A percentile compares a stretch with the other conserved stretches of the same genome.
Evolutionary conservation across 2,113 vertebrate genomes (phyloP).

Genomic region (Etheostoma cragini): DNA sequence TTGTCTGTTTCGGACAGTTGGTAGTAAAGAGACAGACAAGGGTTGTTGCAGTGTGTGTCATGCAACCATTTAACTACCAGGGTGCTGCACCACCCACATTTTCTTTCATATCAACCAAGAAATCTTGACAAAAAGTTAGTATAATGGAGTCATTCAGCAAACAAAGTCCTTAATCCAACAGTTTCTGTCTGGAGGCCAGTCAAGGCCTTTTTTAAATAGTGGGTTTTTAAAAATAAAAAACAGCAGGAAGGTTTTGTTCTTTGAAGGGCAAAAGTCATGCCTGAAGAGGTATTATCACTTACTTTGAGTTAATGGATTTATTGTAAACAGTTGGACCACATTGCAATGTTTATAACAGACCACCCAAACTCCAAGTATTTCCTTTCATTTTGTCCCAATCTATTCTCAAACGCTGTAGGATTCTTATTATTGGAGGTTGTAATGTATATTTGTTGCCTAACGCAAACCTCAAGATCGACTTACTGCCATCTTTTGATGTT

Average conservation of each 20-base stretch:
- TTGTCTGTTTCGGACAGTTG: background rate
- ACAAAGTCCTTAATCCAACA: background rate
- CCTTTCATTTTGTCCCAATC: background rate
- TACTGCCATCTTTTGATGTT: background rate
- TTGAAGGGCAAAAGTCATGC: background rate
- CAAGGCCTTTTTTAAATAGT: background rate
- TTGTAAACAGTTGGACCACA: conserved; percentile 4
- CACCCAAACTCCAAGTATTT: conserved; percentile 2
- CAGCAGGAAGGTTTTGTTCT: conserved; percentile 8
- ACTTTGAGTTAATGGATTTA: conserved; percentile 17
- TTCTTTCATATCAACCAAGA: background rate
- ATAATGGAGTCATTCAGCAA: background rate
- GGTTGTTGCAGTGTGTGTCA: background rate
- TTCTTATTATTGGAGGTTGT: background rate
- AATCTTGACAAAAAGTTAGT: background rate
- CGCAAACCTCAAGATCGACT: background rate
- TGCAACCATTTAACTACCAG: background rate
- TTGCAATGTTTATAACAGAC: conserved; percentile 16
- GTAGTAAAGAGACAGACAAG: background rate
- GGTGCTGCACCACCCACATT: background rate
- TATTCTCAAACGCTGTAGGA: background rate
- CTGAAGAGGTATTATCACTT: conserved; percentile 23
- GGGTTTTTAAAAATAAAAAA: conserved; percentile 27
- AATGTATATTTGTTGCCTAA: background rate
- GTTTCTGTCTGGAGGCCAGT: background rate